Evolutionary conservation across 2,888 invertebrate species (phyloP).

Genomic region (Cordilura impudica): DNA sequence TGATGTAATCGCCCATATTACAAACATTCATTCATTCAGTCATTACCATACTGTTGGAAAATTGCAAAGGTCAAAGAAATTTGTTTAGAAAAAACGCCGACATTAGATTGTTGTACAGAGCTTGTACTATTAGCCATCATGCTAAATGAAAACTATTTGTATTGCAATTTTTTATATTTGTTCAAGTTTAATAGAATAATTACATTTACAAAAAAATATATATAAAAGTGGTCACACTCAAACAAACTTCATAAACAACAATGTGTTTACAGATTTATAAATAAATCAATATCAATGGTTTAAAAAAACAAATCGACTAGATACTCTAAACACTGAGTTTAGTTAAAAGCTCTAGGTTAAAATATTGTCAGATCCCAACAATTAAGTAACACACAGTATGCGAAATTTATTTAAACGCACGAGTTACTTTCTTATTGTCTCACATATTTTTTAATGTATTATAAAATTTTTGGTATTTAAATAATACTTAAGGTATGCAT

Average conservation of each 20-base stretch:
- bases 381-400: too few species aligned
- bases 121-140: slow-evolving; percentile 38
- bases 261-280: background rate
- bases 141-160: background rate
- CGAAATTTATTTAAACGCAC: too few species aligned
- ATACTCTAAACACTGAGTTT: too few species aligned
- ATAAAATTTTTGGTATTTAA: too few species aligned
- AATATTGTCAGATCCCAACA: too few species aligned
- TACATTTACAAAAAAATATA: background rate
- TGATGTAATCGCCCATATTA: slow-evolving; percentile 40
- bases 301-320: too few species aligned
- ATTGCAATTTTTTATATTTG: background rate
- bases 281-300: background rate
- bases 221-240: background rate
- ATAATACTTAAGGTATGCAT: too few species aligned
- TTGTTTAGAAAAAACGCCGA: slow-evolving; percentile 12
- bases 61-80: background rate
- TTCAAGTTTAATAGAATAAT: background rate
- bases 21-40: slow-evolving; percentile 6
- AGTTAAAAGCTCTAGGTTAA: too few species aligned
- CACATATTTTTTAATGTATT: too few species aligned
- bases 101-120: slow-evolving; percentile 20
- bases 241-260: background rate
- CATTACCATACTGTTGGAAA: slow-evolving; percentile 13
- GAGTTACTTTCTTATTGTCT: too few species aligned